Conservation (phyloP, 2,797 vertebrate genomes). For the Margarornis squamiger region DNA sequence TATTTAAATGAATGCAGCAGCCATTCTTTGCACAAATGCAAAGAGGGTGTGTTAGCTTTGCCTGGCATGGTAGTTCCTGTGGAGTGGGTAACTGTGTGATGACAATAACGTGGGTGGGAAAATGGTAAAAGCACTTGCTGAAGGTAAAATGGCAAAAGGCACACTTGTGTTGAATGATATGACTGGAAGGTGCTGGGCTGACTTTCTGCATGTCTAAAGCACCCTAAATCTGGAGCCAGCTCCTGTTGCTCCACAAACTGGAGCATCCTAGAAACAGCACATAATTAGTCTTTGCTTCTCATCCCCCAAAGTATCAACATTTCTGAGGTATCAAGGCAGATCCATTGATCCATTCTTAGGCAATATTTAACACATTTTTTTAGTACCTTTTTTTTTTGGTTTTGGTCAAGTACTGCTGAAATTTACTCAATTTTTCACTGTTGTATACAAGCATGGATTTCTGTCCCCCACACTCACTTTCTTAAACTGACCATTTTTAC, state of each 20-base stretch:
- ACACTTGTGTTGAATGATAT: not conserved
- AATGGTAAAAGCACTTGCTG: not conserved
- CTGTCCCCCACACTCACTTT: not conserved
- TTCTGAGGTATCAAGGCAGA: not conserved
- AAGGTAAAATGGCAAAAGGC: not conserved
- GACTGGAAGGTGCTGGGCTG: not conserved
- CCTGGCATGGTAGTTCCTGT: not conserved
- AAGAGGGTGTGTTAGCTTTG: not conserved
- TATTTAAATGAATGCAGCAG: not conserved
- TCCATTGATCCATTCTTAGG: not conserved
- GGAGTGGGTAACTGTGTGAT: not conserved
- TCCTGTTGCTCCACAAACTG: not conserved
- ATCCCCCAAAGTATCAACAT: not conserved
- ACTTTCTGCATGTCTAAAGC: not conserved
- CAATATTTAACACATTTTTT: not conserved
- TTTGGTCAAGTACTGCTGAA: not conserved
- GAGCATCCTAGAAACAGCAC: not conserved
- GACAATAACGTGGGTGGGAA: not conserved
- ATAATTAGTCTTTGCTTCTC: not conserved
- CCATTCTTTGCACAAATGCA: not conserved
- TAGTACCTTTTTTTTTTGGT: not conserved
- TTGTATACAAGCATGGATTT: not conserved
- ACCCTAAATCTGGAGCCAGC: not conserved
- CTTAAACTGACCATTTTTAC: not conserved
- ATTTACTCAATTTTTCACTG: not conserved